Base-by-base conservation (phyloP, 2,888 invertebrate species). In the Habrosyne pyritoides region DNA sequence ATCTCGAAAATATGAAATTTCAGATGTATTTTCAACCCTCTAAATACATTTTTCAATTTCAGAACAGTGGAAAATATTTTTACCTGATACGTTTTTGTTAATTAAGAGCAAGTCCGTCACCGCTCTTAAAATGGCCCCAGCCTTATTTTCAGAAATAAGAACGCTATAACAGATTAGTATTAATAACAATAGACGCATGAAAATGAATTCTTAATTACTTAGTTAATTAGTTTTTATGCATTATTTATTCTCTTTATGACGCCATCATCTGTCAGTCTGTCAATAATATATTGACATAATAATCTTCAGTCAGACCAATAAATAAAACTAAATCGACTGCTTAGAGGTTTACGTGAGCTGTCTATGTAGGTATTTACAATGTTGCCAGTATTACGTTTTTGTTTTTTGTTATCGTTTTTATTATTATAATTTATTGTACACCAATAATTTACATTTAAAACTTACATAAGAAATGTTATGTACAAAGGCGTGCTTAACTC, bases 191-290 rank as follows among this genome's bases (percentile, higher is more conserved):
- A 42, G 42, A 42, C 42, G 42, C 42, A 42, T 42, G n/a, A 42
- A 42, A 42, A 42, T 42, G 42, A 42, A 42, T 42, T 33, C 33
- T 4, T 42, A 42, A 42, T 42, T 42, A 42, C 42, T 42, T 42
- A 8, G 42, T 18, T 42, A 42, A 42, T 42, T 42, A 18, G 18
- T 42, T 42, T 42, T 18, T 42, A 42, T 18, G 42, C 4, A 18
- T 42, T 6, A 42, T 42, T 42, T 42, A 42, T 42, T 18, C 18
- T 18, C 14, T 36, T 18, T 42, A 8, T 42, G 36, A 36, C 36
- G 36, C 33, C 36, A 36, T 36, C 36, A 14, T 36, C 14, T 14
- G 14, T 36, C 36, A 36, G 36, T 42, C 18, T 18, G 18, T 42
- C 18, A 4, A 24, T 24, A 24, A 24, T 3, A 42, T 12, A 36